Conservation (phyloP, 2,888 invertebrate species). For the Scaeva pyrastri region DNA sequence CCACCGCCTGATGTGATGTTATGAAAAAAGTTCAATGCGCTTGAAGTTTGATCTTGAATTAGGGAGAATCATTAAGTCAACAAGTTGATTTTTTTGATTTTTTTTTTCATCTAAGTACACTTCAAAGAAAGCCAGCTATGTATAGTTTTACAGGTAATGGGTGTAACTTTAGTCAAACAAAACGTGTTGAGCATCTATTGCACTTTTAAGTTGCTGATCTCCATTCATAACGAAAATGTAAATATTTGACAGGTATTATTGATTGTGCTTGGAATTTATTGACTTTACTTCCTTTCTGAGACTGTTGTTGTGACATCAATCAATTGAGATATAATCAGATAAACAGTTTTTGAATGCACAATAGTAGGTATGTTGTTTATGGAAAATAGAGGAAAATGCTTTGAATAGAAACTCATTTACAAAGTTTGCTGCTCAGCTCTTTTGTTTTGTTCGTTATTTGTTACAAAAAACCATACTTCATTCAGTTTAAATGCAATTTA, state of each 20-base stretch:
- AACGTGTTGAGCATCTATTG: neutral
- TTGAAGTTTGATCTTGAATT: conserved; percentile 2
- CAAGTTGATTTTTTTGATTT: too few relatives aligned
- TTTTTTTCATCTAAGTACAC: neutral
- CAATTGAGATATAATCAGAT: conserved; percentile 9
- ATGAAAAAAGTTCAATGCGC: neutral
- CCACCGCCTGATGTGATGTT: neutral
- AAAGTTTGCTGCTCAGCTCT: conserved; percentile 52
- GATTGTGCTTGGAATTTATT: conserved; percentile 14
- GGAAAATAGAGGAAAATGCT: neutral
- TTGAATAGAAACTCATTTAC: neutral
- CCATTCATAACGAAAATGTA: neutral
- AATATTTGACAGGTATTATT: neutral
- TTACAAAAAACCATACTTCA: too few relatives aligned
- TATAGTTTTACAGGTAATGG: neutral
- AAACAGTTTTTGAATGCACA: neutral
- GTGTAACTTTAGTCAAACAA: neutral
- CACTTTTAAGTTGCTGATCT: neutral
- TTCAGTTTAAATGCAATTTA: too few relatives aligned
- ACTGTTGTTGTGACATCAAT: neutral
- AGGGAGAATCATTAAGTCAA: neutral
- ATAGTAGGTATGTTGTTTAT: neutral
- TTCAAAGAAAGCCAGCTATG: neutral
- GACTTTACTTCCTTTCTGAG: neutral
- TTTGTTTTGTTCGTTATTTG: conserved; percentile 30